Conservation (phyloP, 2,888 invertebrate species). For the Patella caerulea region DNA sequence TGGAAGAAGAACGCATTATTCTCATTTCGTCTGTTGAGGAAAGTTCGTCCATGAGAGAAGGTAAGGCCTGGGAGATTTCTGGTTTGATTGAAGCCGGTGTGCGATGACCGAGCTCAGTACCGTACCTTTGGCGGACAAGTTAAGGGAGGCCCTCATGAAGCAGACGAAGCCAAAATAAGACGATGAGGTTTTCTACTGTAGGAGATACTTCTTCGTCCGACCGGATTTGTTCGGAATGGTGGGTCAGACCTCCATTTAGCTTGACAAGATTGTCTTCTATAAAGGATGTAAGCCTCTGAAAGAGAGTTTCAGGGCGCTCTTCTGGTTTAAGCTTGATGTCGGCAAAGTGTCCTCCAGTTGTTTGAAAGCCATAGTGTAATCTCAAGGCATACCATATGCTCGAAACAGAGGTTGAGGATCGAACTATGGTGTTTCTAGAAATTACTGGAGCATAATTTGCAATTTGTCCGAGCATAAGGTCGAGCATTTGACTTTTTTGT, state of each 20-base stretch:
- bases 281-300: too few relatives aligned
- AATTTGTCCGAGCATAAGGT: background rate
- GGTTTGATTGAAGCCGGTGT: too few relatives aligned
- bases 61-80: background rate
- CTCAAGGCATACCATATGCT: background rate
- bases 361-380: background rate
- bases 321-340: background rate
- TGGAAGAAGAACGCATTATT: background rate
- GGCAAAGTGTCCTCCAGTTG: too few relatives aligned
- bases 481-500: background rate
- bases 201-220: too few relatives aligned
- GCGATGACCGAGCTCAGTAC: background rate
- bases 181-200: too few relatives aligned
- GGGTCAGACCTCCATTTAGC: too few relatives aligned
- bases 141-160: background rate
- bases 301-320: background rate
- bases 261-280: too few relatives aligned
- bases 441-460: background rate
- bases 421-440: background rate
- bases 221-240: too few relatives aligned
- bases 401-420: background rate
- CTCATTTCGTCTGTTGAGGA: background rate
- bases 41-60: background rate
- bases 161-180: conserved; percentile 21
- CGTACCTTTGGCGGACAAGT: background rate